Evolutionary conservation across 2,888 invertebrate species (phyloP).

Genomic region (Eledona agricola): DNA sequence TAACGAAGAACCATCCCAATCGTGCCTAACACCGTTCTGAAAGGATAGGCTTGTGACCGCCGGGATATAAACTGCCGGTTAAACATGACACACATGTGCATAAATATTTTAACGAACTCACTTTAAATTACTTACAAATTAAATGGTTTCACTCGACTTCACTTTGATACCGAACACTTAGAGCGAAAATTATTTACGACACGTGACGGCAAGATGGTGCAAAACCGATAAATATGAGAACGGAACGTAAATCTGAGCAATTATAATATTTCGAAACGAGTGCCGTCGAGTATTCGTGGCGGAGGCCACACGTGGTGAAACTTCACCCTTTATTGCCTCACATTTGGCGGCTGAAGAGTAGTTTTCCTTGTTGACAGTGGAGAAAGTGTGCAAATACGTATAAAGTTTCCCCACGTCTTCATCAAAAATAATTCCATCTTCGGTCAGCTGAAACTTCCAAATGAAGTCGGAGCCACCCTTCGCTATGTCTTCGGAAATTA

Average conservation of each 20-base stretch:
- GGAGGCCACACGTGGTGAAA: conserved; percentile 16
- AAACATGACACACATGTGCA: conserved; percentile 51
- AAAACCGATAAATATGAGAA: conserved; percentile 25
- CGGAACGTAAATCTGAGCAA: conserved; percentile 21
- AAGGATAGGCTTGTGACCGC: conserved; percentile 36
- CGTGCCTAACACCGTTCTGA: conserved; percentile 29
- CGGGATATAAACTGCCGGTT: conserved; percentile 39
- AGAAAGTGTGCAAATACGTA: conserved; percentile 38
- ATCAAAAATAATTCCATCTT: conserved; percentile 39
- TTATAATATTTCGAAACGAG: conserved; percentile 29
- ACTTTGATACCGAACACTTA: conserved; percentile 42
- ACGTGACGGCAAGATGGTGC: conserved; percentile 24
- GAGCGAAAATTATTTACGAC: conserved; percentile 36
- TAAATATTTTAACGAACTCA: conserved; percentile 52
- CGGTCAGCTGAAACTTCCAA: conserved; percentile 35
- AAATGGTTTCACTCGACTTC: conserved; percentile 48
- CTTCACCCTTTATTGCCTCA: conserved; percentile 23
- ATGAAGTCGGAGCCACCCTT: conserved; percentile 29
- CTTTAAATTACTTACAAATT: conserved; percentile 52
- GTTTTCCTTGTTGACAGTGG: conserved; percentile 34
- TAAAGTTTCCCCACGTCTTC: conserved; percentile 35
- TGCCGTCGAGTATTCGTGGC: no score
- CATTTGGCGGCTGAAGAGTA: conserved; percentile 8
- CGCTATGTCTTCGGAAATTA: conserved; percentile 27
- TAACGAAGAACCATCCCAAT: conserved; percentile 34